A percentile compares a stretch with the other conserved stretches of the same genome.
Evolutionary conservation across 2,113 vertebrate genomes (phyloP).

Genomic region (Lophochroa leadbeateri): DNA sequence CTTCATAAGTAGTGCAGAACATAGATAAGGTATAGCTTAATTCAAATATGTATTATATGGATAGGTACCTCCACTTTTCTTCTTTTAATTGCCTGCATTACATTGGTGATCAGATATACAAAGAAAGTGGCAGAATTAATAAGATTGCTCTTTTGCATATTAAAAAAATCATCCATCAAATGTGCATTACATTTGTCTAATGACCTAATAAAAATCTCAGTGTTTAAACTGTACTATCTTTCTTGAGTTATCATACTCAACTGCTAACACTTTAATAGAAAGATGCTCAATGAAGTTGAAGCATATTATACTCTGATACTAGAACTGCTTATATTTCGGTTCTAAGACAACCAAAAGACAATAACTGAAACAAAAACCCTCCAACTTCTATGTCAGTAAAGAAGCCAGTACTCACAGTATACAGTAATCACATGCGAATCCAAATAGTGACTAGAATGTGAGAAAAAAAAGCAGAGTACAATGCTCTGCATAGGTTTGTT

Average conservation of each 20-base stretch:
- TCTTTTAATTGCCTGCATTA: neutral
- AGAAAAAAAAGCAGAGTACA: neutral
- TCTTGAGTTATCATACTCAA: neutral
- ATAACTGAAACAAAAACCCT: neutral
- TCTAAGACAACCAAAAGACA: neutral
- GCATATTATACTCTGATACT: neutral
- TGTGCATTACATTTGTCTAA: neutral
- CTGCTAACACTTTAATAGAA: neutral
- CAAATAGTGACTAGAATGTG: neutral
- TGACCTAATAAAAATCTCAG: neutral
- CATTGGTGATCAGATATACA: neutral
- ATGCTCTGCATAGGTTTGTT: neutral
- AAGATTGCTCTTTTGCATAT: neutral
- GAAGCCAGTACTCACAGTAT: neutral
- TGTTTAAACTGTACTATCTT: neutral
- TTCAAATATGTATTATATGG: neutral
- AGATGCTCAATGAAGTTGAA: neutral
- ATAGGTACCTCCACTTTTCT: neutral
- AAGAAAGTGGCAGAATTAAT: conserved; percentile 13
- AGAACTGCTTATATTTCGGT: neutral
- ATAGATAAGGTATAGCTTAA: neutral
- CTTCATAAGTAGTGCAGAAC: neutral
- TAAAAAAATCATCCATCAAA: neutral
- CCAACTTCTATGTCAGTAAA: neutral
- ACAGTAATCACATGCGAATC: accelerated